phyloP scores from a whole-genome alignment of 2,113 vertebrate genomes.

The Anguilla japonica region DNA sequence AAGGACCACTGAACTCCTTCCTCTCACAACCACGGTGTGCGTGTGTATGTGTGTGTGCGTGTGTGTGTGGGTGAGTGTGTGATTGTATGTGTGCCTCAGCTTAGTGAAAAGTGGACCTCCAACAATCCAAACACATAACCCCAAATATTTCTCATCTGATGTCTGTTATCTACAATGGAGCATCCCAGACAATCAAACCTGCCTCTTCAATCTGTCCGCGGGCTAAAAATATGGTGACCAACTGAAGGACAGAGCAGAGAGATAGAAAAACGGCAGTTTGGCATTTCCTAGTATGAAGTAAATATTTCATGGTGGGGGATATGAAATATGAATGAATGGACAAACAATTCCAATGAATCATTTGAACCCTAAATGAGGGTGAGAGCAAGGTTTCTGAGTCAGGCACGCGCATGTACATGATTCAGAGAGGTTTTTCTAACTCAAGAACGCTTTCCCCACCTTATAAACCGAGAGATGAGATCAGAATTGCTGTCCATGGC shows the following conservation, averaged over 20 bases:
- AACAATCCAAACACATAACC: neutral
- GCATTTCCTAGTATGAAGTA: neutral
- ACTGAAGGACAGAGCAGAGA: neutral
- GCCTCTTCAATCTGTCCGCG: neutral
- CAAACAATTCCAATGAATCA: neutral
- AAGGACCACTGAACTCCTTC: neutral
- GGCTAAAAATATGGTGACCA: neutral
- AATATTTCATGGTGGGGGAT: conserved; percentile 9
- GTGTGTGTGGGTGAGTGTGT: neutral
- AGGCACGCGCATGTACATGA: neutral
- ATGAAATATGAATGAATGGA: conserved; percentile 15
- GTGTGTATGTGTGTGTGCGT: neutral
- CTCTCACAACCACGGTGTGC: neutral
- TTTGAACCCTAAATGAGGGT: neutral
- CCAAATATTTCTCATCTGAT: conserved; percentile 5
- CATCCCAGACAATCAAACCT: conserved; percentile 2
- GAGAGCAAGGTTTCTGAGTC: neutral
- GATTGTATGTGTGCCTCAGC: neutral
- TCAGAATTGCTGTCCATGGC: neutral
- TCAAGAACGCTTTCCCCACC: neutral
- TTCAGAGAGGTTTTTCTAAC: neutral
- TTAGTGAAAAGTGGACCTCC: neutral
- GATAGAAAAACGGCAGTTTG: neutral
- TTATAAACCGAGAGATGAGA: neutral
- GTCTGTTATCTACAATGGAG: conserved; percentile 22